Base-by-base conservation (phyloP, 2,888 invertebrate genomes). In the Pharmacophagus antenor region DNA sequence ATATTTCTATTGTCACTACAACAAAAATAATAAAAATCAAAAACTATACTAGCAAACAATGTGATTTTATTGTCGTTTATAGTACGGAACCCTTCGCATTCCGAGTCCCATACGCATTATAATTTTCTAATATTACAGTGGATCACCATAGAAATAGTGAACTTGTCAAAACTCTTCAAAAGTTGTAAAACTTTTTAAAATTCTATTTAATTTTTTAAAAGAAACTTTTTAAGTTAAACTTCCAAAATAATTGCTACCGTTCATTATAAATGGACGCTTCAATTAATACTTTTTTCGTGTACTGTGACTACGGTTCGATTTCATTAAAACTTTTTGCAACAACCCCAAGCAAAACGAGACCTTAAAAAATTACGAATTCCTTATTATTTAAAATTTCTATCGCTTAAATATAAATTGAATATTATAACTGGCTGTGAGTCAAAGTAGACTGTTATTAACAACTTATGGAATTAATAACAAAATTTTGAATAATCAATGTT, bases 251-350 rank as follows among this genome's bases (percentile, higher is more conserved):
- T 37, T 37, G 37, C 21, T 18, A 10, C 15, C 17, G 37, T 20
- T 56, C 56, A 56, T 56, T 56, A 48, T 22, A 37, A 56, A 48
- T 48, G 48, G 23, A 18, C 41, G 56, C 48, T 48, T 48, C 48
- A 56, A 37, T 48, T 37, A 56, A 56, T 56, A 49, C 37, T 41
- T 55, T 41, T 55, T 55, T 47, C 5, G 47, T 47, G 42, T 42
- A 42, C 42, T 2, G 18, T 17, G n/a, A 52, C 44, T 18, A 31
- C 27, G 31, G 20, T n/a, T 41, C 55, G 21, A 10, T 55, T 23
- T 55, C 55, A 55, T 55, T 48, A 56, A 56, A 56, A 56, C n/a
- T 48, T 37, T 10, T n/a, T 22, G 18, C 49, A 49, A 48, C 47
- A 55, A 55, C 15, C 47, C 7, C 12, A 47, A 17, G 23, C 10